A percentile compares a stretch with the other conserved stretches of the same genome.
phyloP scores from a whole-genome alignment of 2,797 vertebrate genomes.

The Tenualosa thibaudeaui region DNA sequence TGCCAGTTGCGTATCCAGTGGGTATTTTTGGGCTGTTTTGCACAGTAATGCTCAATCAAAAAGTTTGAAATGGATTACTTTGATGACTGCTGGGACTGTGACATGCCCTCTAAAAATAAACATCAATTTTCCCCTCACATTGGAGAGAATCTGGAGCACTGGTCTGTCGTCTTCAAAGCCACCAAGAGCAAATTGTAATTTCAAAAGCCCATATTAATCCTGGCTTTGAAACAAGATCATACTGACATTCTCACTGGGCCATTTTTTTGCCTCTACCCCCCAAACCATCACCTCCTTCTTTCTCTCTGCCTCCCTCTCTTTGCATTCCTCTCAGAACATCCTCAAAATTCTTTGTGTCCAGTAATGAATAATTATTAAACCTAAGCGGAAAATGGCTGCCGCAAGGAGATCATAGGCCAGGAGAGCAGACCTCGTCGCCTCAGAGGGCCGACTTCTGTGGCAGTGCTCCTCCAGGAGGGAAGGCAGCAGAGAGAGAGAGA shows the following conservation, averaged over 20 bases:
- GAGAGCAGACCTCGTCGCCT: conserved; percentile 11
- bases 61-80: conserved; percentile 36
- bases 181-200: conserved; percentile 40
- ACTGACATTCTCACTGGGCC: conserved; percentile 29
- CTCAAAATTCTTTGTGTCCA: conserved; percentile 42
- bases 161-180: conserved; percentile 40
- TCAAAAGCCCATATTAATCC: conserved; percentile 47
- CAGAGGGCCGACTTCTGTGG: conserved; percentile 21
- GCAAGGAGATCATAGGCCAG: conserved; percentile 27
- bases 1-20: conserved; percentile 19
- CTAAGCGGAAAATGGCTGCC: conserved; percentile 34
- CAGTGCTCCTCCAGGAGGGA: conserved; percentile 1
- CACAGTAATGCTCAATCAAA: conserved; percentile 32
- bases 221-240: conserved; percentile 50
- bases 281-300: background rate
- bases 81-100: conserved; percentile 39
- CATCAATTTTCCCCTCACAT: conserved; percentile 37
- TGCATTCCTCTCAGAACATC: conserved; percentile 38
- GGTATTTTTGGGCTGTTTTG: conserved; percentile 23
- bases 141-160: conserved; percentile 36
- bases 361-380: conserved; percentile 43
- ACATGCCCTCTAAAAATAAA: conserved; percentile 53
- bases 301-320: background rate
- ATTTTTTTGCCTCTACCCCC: conserved; percentile 23
- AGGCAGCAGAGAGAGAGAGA: background rate